Base-by-base conservation (phyloP, 2,888 invertebrate species). In the Lepidocyrtinus sp. region DNA sequence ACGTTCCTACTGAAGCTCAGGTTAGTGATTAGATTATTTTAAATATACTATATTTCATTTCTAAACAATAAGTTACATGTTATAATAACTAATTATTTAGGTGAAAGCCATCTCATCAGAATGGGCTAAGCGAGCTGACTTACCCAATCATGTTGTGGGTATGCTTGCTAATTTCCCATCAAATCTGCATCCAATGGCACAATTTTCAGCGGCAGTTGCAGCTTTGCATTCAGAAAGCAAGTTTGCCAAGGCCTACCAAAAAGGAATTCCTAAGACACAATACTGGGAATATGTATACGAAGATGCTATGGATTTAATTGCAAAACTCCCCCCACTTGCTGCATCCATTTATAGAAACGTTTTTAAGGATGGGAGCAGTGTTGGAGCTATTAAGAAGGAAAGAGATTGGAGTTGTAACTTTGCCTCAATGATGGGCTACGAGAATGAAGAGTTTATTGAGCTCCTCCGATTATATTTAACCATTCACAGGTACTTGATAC, bases 371-470 rank as follows among this genome's bases (percentile, higher is more conserved):
- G 95, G 95, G 81, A 94, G 94, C 85, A 94, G 94, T 63, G 94
- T 97, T 86, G 95, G 95, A 62, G 94, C 95, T 71, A 96, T 97
- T 87, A 96, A 97, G 88, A 92, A 93, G 78, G 92, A 92, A 88
- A 95, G 95, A 89, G 98, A 98, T 90, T 98, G 97, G 96, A 94
- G 95, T 69, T 93, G 93, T 89, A 98, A 98, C 90, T 98, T 97
- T 90, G 92, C 94, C 85, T 92, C 92, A 86, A 97, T 97, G 96
- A 91, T 98, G 84, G 97, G 97, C 78, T 97, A 94, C 89, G 92
- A 95, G 88, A 91, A 93, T 1, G 88, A 92, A 87, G 88, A 91
- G 82, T 98, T 98, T 90, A 93, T 94, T 65, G 98, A 98, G 89
- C 92, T 98, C 71, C 94, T 98, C 94, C 91, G 98, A 75, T 91